Evolutionary conservation across 2,113 vertebrate genomes (phyloP).

Genomic region (Sylvietta virens): DNA sequence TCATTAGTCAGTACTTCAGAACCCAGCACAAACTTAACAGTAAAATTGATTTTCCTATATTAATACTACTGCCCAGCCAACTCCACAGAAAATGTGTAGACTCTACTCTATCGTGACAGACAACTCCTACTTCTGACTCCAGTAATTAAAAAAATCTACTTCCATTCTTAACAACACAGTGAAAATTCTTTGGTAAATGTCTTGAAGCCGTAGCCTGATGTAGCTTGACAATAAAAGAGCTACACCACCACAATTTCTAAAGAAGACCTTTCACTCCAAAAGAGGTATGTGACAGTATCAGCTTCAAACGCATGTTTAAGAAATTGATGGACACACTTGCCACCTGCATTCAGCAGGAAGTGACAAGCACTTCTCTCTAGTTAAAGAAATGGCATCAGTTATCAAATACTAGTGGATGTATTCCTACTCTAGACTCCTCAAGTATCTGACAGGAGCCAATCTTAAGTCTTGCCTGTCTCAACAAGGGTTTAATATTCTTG

Average conservation of each 20-base stretch:
- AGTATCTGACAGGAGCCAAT: neutral
- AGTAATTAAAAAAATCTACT: neutral
- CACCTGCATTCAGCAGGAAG: neutral
- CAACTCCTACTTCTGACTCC: neutral
- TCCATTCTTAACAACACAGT: neutral
- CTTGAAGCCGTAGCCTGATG: neutral
- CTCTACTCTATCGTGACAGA: neutral
- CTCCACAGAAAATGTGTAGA: neutral
- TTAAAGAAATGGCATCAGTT: neutral
- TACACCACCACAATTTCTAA: neutral
- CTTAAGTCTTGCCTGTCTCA: neutral
- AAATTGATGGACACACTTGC: neutral
- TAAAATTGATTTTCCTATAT: neutral
- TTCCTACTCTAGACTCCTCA: neutral
- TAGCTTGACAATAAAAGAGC: neutral
- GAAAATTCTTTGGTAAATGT: neutral
- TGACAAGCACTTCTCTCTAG: neutral
- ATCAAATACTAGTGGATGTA: accelerated
- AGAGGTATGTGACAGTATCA: neutral
- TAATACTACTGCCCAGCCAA: neutral
- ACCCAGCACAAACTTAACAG: neutral
- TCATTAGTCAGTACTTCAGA: neutral
- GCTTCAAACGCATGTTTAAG: neutral
- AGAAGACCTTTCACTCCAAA: neutral
- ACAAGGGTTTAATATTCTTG: neutral